phyloP scores from a whole-genome alignment of 2,113 vertebrate genomes.

The Grantiella picta region DNA sequence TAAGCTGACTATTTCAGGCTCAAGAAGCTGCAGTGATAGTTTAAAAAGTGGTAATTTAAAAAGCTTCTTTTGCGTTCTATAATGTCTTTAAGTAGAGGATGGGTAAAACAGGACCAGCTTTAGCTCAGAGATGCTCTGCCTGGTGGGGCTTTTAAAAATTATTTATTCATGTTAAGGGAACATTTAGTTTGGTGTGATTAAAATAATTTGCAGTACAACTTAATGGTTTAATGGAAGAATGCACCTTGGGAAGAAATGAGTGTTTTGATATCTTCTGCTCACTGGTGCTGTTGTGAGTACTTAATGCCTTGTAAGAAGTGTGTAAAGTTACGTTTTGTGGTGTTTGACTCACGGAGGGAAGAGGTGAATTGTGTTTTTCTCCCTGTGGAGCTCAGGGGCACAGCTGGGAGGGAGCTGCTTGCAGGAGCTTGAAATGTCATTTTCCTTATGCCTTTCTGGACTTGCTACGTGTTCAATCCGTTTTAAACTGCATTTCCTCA shows the following conservation, averaged over 20 bases:
- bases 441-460: not conserved
- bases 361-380: not conserved
- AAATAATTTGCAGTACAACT: not conserved
- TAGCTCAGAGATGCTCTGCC: not conserved
- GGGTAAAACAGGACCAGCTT: not conserved
- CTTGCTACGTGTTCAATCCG: not conserved
- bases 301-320: not conserved
- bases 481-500: not conserved
- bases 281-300: not conserved
- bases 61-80: not conserved
- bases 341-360: fast-evolving
- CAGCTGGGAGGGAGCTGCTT: not conserved
- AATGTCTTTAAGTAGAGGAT: not conserved
- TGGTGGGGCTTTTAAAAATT: not conserved
- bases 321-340: not conserved
- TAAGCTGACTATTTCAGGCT: not conserved
- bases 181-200: not conserved
- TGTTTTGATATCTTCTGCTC: not conserved
- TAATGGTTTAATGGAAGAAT: not conserved
- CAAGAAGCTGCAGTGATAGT: not conserved
- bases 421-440: not conserved
- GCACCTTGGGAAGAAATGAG: not conserved
- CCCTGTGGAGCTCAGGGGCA: not conserved
- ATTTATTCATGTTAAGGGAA: not conserved
- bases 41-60: not conserved